phyloP scores from a whole-genome alignment of 1,140 invertebrate species.

The Drosophila burlai region DNA sequence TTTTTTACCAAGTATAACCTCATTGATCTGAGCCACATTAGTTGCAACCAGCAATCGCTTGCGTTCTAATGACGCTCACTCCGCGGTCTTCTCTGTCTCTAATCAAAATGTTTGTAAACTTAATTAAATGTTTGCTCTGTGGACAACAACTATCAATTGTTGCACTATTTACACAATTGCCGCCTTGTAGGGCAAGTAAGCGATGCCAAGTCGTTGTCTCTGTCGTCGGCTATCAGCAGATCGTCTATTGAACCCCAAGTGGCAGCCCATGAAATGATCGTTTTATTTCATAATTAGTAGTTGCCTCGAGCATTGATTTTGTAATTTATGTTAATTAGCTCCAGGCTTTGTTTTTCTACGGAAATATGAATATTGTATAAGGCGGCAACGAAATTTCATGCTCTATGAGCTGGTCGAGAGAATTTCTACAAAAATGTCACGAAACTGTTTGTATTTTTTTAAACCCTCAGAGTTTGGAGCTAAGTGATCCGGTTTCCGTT shows the following conservation, averaged over 20 bases:
- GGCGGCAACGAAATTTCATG: slow-evolving; percentile 45
- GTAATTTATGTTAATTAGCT: slow-evolving; percentile 64
- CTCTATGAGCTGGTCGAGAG: slow-evolving; percentile 26
- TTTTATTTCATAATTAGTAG: slow-evolving; percentile 56
- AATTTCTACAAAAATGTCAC: slow-evolving; percentile 46
- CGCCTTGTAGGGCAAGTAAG: slow-evolving; percentile 14
- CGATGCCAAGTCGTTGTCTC: slow-evolving; percentile 12
- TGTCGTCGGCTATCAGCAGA: slow-evolving; percentile 28
- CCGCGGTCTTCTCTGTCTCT: slow-evolving; percentile 12
- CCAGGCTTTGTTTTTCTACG: slow-evolving; percentile 15
- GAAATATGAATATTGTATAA: slow-evolving; percentile 47
- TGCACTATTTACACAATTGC: slow-evolving; percentile 45
- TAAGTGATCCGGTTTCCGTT: slow-evolving; percentile 50
- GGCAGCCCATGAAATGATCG: slow-evolving; percentile 60
- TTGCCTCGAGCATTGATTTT: slow-evolving; percentile 61
- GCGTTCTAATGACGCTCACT: neutral
- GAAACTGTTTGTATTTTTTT: slow-evolving; percentile 8
- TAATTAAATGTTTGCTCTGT: slow-evolving; percentile 58
- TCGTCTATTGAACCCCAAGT: slow-evolving; percentile 62
- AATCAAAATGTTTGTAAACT: slow-evolving; percentile 60
- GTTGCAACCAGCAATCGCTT: neutral
- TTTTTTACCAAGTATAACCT: neutral
- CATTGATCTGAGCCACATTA: neutral
- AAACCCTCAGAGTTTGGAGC: slow-evolving; percentile 2
- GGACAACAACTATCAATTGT: slow-evolving; percentile 45